phyloP scores from a whole-genome alignment of 2,797 vertebrate genomes.

The Myiothlypis coronata region DNA sequence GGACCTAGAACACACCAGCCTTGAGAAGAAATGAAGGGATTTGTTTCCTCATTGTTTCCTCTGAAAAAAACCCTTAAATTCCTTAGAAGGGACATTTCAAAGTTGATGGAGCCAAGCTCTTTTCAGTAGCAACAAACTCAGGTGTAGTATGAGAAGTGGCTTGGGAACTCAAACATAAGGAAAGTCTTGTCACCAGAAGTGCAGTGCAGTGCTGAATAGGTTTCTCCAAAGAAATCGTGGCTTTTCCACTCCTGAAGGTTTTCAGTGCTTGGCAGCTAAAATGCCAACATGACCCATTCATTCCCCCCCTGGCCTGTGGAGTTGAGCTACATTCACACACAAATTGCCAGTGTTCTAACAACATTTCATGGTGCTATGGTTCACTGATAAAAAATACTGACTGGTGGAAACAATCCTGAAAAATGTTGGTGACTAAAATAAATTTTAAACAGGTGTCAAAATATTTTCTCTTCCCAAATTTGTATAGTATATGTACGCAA shows the following conservation, averaged over 20 bases:
- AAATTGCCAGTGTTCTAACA: not conserved
- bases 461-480: not conserved
- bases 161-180: not conserved
- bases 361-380: not conserved
- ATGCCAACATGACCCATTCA: not conserved
- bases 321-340: not conserved
- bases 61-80: not conserved
- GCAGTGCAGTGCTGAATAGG: not conserved
- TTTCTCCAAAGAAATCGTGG: not conserved
- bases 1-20: not conserved
- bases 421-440: not conserved
- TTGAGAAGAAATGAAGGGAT: not conserved
- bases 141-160: no score
- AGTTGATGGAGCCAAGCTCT: not conserved
- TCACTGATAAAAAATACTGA: not conserved
- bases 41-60: not conserved
- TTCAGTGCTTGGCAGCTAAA: not conserved
- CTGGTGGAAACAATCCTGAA: not conserved
- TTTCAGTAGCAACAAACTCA: not conserved
- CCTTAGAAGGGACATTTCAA: not conserved
- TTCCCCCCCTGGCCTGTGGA: rapidly evolving
- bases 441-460: not conserved
- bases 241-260: not conserved
- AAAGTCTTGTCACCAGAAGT: not conserved
- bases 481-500: not conserved